A percentile compares a stretch with the other conserved stretches of the same genome.
These are phyloP conservation scores for Eumeta japonica DNA, from an alignment of 1,140 invertebrate species.

Conservation along the genomic window DNA sequence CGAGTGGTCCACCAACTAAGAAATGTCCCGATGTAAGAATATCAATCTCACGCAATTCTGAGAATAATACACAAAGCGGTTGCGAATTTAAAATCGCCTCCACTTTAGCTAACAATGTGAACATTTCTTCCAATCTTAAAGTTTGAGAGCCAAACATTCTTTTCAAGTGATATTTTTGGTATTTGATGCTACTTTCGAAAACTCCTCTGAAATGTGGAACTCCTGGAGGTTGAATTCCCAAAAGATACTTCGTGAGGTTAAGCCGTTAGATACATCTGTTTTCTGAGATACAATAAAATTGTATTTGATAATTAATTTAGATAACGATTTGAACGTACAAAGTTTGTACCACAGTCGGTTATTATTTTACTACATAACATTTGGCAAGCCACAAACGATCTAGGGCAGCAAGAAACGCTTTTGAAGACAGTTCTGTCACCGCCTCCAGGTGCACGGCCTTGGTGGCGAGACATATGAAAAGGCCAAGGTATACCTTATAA, in stretches of 20 bases:
- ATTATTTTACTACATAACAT: no score
- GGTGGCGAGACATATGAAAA: conserved; percentile 31
- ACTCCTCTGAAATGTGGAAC: conserved; percentile 28
- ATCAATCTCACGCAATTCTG: conserved; percentile 11
- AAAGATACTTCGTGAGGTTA: conserved; percentile 7
- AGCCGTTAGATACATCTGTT: no score
- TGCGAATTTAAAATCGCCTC: no score
- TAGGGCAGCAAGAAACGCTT: no score
- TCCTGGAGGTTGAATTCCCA: conserved; percentile 29
- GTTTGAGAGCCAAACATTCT: conserved; percentile 7
- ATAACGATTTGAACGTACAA: conserved; percentile 7
- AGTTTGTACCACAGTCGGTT: conserved; percentile 9
- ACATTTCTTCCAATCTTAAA: conserved; percentile 8
- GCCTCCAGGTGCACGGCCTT: conserved; percentile 50
- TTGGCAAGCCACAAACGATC: conserved; percentile 25
- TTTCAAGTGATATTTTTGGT: conserved; percentile 9
- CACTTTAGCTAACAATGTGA: no score
- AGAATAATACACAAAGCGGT: conserved; percentile 11
- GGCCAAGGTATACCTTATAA: conserved; percentile 17
- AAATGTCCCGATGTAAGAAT: conserved; percentile 30
- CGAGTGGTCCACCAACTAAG: conserved; percentile 19
- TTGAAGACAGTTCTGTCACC: no score
- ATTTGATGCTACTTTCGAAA: conserved; percentile 23
- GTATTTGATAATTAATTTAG: conserved; percentile 9
- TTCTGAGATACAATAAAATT: no score